Evolutionary conservation across 2,888 invertebrate genomes (phyloP).

Genomic region (Chalcis sispes): DNA sequence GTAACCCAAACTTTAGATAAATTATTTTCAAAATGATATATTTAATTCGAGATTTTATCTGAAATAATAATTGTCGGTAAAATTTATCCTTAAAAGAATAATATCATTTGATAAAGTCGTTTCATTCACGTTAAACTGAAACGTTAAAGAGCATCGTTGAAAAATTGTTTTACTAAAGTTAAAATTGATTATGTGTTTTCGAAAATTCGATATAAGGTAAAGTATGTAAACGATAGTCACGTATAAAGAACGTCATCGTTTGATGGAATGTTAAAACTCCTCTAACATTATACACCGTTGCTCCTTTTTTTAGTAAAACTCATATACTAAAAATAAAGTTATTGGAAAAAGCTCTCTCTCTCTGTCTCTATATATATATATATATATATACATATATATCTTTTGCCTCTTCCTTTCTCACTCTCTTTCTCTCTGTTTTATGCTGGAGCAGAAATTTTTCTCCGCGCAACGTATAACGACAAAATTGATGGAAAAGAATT

Average conservation of each 20-base stretch:
- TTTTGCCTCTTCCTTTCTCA: not conserved
- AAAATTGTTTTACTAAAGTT: not conserved
- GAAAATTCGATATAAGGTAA: constrained; percentile 1
- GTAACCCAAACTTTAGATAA: not conserved
- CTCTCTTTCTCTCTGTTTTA: constrained; percentile 30
- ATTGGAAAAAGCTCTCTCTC: constrained; percentile 22
- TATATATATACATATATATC: too few relatives aligned
- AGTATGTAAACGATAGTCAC: constrained; percentile 22
- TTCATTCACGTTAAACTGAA: not conserved
- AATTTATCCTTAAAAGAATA: too few relatives aligned
- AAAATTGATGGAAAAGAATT: constrained; percentile 47
- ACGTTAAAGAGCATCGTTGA: not conserved
- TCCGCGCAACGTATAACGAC: not conserved
- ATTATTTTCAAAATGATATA: not conserved
- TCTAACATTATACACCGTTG: constrained; percentile 20
- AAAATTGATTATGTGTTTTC: constrained; percentile 7
- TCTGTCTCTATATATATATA: too few relatives aligned
- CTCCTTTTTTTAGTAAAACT: constrained; percentile 11
- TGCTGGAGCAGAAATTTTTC: constrained; percentile 1
- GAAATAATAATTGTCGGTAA: too few relatives aligned
- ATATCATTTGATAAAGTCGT: too few relatives aligned
- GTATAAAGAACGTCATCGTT: constrained; percentile 23
- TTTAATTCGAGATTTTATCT: too few relatives aligned
- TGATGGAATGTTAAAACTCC: constrained; percentile 20
- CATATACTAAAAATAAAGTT: constrained; percentile 8